Conservation (phyloP, 2,113 vertebrate species). For the Pangasianodon gigas region DNA sequence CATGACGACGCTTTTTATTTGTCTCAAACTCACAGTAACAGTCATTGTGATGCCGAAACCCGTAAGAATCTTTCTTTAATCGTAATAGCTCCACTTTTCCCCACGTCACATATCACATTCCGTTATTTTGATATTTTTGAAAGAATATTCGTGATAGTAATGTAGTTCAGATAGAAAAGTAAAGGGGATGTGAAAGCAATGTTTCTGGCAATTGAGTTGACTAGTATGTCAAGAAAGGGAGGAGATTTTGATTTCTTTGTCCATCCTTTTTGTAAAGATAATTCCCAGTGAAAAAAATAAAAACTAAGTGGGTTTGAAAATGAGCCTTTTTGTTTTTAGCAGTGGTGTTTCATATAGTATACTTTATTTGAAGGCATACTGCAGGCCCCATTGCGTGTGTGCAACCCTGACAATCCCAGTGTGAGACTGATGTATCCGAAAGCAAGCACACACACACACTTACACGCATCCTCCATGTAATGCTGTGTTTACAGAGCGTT, state of each 20-base stretch:
- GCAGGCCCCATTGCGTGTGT: conserved; percentile 13
- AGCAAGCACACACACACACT: conserved; percentile 50
- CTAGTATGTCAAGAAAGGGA: conserved; percentile 22
- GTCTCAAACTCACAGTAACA: conserved; percentile 45
- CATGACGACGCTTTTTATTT: conserved; percentile 50
- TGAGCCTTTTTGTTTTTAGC: conserved; percentile 13
- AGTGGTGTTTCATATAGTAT: conserved; percentile 11
- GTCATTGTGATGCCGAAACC: conserved; percentile 42
- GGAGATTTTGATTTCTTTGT: conserved; percentile 17
- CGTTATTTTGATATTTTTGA: conserved; percentile 52
- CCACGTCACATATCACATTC: conserved; percentile 46
- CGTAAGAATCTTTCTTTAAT: conserved; percentile 49
- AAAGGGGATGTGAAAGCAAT: conserved; percentile 20
- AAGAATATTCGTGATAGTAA: conserved; percentile 52
- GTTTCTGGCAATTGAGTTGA: conserved; percentile 22
- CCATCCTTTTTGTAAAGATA: neutral
- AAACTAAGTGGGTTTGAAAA: conserved; percentile 16
- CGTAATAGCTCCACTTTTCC: conserved; percentile 56
- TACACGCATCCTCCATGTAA: conserved; percentile 63
- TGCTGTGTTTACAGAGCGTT: conserved; percentile 67
- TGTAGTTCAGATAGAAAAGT: conserved; percentile 4
- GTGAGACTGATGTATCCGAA: conserved; percentile 69
- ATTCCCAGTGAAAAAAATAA: neutral
- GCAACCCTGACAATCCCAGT: conserved; percentile 69
- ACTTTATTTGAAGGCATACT: conserved; percentile 8